These are phyloP conservation scores for Sciurus niger DNA, from an alignment of 2,113 vertebrate genomes.

Conservation along the genomic window DNA sequence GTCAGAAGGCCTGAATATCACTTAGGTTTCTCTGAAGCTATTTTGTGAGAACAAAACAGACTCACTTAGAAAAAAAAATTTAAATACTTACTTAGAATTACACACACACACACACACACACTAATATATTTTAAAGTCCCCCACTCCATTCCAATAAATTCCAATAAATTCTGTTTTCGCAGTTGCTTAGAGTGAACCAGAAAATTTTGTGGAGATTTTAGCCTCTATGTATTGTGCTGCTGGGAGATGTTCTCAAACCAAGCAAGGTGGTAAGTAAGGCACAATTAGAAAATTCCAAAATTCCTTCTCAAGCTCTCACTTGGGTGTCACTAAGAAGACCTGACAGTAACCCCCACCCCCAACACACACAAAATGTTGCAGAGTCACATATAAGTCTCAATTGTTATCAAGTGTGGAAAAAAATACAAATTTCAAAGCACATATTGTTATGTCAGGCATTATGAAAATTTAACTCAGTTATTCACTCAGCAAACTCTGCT, in stretches of 20 bases:
- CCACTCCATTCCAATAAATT: constrained; percentile 46
- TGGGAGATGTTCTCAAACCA: background rate
- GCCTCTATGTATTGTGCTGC: background rate
- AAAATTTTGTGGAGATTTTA: constrained; percentile 29
- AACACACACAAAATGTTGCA: background rate
- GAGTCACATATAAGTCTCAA: background rate
- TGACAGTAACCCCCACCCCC: background rate
- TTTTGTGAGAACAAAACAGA: constrained; percentile 19
- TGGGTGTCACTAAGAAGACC: background rate
- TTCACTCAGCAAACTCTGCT: background rate
- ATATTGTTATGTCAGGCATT: background rate
- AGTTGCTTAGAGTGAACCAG: background rate
- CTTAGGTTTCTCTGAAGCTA: constrained; percentile 64
- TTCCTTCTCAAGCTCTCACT: background rate
- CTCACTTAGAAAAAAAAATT: constrained; percentile 80
- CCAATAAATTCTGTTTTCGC: constrained; percentile 75
- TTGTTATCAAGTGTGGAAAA: background rate
- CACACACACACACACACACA: background rate
- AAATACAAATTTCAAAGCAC: background rate
- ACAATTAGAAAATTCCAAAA: background rate
- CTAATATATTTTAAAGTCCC: constrained; percentile 68
- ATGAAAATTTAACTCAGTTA: background rate
- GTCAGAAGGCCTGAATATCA: background rate
- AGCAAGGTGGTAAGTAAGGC: background rate
- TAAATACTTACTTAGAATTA: constrained; percentile 81